Base-by-base conservation (phyloP, 2,888 invertebrate species). In the Hydrotaea diabolus region DNA sequence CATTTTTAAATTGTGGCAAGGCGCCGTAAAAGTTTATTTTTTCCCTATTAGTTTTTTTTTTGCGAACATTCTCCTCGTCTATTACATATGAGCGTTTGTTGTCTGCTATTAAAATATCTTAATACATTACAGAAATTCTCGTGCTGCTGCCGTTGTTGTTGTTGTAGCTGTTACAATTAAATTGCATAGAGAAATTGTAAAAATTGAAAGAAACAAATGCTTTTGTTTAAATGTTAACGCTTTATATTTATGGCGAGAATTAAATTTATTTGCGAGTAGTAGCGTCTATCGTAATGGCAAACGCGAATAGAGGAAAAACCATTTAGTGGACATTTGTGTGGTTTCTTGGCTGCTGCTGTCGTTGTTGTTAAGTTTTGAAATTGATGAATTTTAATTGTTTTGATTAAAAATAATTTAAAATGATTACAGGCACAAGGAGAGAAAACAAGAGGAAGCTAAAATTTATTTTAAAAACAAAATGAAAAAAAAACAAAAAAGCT, bases 381-480 rank as follows among this genome's bases (percentile, higher is more conserved):
- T 85, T 82, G 80, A 85, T 85, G 82, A 82, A 82, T 82, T 82
- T 85, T 82, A 85, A 85, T 85, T 85, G 85, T 85, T 85, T 85
- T 85, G 85, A 85, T 85, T 85, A 85, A 85, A 82, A 85, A 79
- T 82, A 85, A 85, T 85, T 85, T 82, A 82, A 85, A 85, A 82
- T 80, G 80, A 84, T 84, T 84, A 84, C 57, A 72, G 80, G 53
- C 11, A 62, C 31, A 15, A 23, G 66, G 31, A 19, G 13, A 31
- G 53, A 23, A 39, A 17, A 21, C 49, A 0, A 31, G 31, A 2
- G 31, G n/a, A 36, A 17, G 1, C n/a, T n/a, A n/a, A 62, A 46
- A 55, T 64, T 31, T 17, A 43, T 23, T 36, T 55, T 49, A 36
- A 49, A 46, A 77, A 76, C 0, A 36, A 21, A 4, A 26, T 57